Evolutionary conservation across 2,113 vertebrate species (phyloP).

Genomic region (Melanerpes aurifrons): DNA sequence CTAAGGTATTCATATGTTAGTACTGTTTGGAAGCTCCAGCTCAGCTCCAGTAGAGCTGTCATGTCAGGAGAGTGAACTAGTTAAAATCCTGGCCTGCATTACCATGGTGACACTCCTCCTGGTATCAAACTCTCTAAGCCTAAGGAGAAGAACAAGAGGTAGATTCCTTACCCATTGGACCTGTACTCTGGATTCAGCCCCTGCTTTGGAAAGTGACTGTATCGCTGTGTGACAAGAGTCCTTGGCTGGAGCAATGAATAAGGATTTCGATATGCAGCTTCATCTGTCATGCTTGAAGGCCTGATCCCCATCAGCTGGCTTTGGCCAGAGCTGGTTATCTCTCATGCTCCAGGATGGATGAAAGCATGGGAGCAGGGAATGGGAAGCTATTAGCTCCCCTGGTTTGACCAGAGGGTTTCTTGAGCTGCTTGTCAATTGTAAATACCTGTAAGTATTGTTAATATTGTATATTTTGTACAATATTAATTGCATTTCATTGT

Average conservation of each 20-base stretch:
- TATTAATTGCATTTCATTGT: too few species aligned
- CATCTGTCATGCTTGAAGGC: neutral
- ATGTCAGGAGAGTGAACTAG: neutral
- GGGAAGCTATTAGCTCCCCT: too few species aligned
- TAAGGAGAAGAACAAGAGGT: neutral
- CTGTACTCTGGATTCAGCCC: neutral
- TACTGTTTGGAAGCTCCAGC: neutral
- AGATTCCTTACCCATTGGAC: neutral
- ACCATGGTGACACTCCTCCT: neutral
- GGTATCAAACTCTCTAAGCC: neutral
- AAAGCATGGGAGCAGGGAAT: neutral
- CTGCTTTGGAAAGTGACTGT: neutral
- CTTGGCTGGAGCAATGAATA: neutral
- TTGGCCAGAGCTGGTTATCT: neutral
- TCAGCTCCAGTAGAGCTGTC: neutral
- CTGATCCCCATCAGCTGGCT: neutral
- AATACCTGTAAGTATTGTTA: too few species aligned
- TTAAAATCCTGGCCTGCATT: neutral
- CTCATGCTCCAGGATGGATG: neutral
- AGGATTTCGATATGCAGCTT: neutral
- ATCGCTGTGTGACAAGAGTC: neutral
- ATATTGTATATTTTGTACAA: too few species aligned
- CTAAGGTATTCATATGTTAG: neutral
- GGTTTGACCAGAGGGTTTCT: too few species aligned
- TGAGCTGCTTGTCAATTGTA: too few species aligned